Evolutionary conservation across 2,888 invertebrate species (phyloP).

Genomic region (Cyrtodaria siliqua): DNA sequence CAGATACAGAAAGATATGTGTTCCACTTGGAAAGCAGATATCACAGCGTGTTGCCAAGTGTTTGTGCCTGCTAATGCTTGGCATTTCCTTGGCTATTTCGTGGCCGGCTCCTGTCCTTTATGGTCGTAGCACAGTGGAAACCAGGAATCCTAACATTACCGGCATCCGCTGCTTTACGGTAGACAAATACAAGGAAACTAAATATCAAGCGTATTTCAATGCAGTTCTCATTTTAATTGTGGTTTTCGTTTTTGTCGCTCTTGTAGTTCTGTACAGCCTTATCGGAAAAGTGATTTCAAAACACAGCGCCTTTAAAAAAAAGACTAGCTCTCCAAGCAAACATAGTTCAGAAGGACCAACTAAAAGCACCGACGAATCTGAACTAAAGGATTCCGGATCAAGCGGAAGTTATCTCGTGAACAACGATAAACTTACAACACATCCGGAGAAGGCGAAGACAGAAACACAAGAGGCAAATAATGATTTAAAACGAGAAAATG

Average conservation of each 20-base stretch:
- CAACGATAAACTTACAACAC: too few relatives aligned
- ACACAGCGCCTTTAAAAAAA: constrained; percentile 23
- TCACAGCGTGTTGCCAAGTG: constrained; percentile 53
- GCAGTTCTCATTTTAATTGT: constrained; percentile 63
- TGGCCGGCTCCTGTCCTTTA: constrained; percentile 72
- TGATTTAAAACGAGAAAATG: too few relatives aligned
- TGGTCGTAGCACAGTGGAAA: constrained; percentile 64
- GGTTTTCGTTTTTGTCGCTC: constrained; percentile 41
- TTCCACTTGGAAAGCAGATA: constrained; percentile 70
- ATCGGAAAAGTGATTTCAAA: constrained; percentile 52
- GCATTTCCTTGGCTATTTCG: constrained; percentile 49
- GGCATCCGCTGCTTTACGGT: constrained; percentile 71
- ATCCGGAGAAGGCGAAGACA: too few relatives aligned
- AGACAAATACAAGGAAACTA: constrained; percentile 55
- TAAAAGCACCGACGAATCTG: too few relatives aligned
- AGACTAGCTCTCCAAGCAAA: not conserved
- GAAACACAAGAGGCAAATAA: too few relatives aligned
- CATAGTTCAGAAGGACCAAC: too few relatives aligned
- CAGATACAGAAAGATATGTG: constrained; percentile 74
- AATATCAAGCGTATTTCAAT: constrained; percentile 68
- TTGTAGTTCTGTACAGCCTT: constrained; percentile 65
- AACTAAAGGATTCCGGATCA: too few relatives aligned
- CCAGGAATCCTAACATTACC: constrained; percentile 47
- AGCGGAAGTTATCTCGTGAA: too few relatives aligned
- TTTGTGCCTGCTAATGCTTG: constrained; percentile 27